Conservation (phyloP, 37 sponge, comb jelly and placozoan genomes). For the Crambe crambe region DNA sequence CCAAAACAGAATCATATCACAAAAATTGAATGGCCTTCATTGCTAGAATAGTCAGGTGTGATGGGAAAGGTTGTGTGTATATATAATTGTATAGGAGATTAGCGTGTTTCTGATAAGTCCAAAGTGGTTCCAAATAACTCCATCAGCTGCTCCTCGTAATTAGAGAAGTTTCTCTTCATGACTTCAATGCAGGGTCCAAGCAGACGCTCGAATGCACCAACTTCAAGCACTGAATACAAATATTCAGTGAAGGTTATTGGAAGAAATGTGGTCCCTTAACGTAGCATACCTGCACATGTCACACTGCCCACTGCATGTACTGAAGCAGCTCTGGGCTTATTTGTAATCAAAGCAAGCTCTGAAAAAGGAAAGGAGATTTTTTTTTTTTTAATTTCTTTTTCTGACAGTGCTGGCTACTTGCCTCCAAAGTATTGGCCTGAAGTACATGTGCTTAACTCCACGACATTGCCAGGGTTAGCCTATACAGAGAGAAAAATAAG, state of each 20-base stretch:
- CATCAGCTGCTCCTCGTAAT: conserved; percentile 90
- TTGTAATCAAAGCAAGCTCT: conserved; percentile 92
- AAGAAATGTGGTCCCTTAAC: background rate
- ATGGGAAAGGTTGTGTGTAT: no score
- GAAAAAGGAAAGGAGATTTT: conserved; percentile 1
- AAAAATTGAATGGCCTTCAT: no score
- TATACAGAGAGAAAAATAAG: background rate
- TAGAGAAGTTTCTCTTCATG: conserved; percentile 89
- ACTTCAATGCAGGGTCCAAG: conserved; percentile 96
- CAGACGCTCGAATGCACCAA: conserved; percentile 94
- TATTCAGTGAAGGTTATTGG: background rate
- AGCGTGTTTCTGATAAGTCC: conserved; percentile 71
- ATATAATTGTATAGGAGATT: background rate
- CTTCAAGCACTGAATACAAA: conserved; percentile 67
- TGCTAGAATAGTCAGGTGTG: no score
- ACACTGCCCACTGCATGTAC: conserved; percentile 81
- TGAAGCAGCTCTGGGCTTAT: conserved; percentile 92
- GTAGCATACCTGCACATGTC: conserved; percentile 76
- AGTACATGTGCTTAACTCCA: conserved; percentile 63
- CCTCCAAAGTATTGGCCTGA: conserved; percentile 97
- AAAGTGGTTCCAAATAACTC: conserved; percentile 85
- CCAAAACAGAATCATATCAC: no score
- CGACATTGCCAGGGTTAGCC: conserved; percentile 57
- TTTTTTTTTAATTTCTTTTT: no score
- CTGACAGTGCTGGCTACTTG: conserved; percentile 1